Base-by-base conservation (phyloP, 1,140 invertebrate genomes). In the Cepaea nemoralis region DNA sequence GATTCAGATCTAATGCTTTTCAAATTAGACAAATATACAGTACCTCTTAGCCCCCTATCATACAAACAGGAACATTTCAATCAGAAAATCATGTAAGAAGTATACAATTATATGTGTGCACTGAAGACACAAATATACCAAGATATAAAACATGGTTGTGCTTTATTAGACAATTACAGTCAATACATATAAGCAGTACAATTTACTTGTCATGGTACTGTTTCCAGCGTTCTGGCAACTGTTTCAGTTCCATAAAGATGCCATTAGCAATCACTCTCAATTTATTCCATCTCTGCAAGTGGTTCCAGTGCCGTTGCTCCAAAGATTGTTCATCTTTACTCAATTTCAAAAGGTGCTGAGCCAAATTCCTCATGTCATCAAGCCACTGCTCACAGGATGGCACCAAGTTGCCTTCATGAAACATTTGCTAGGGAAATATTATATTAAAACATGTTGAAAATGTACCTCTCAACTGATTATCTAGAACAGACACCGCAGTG, bases 191-290 rank as follows among this genome's bases (percentile, higher is more conserved):
- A n/a, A n/a, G n/a, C n/a, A n/a, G n/a, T n/a, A n/a, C 48, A 22
- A 70, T 90, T 92, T 89, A 95, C 93, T 95, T 97, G 67, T 94
- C 90, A 90, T 94, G 94, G 86, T 98, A 98, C 14, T 94, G 93
- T 78, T 95, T 94, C 97, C 97, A 98, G 89, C 97, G 95, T 77
- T 96, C 95, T 6, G 96, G 96, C 83, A 98, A 95, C 90, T 96
- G 94, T 85, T 96, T 95, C 45, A 98, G 90, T 82, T 96, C 95
- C 80, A 94, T 92, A 67, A 94, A 93, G 80, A 97, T 93, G 80
- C 93, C 92, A 84, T 96, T 95, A 27, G 97, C 93, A 87, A 94
- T 94, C 16, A 93, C 92, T 33, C 94, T 93, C 0, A 96, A 92
- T 66, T 93, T 93, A 73, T 95, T 93, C 96, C 96, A 98, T 79